Conservation (phyloP, 2,888 invertebrate genomes). For the Drosophila heteroneura region DNA sequence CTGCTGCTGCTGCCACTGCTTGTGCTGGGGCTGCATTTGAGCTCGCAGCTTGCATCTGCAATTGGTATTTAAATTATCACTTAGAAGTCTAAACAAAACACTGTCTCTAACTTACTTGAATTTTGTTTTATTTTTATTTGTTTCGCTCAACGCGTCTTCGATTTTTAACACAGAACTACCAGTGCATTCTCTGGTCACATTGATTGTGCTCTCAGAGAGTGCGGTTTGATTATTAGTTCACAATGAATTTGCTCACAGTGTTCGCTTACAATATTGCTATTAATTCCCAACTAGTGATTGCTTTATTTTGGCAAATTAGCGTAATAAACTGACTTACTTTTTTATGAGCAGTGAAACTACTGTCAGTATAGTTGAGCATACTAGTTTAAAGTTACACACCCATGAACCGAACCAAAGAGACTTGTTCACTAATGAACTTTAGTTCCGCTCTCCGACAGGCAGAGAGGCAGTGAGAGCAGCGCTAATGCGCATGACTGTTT, state of each 20-base stretch:
- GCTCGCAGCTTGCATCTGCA: slow-evolving; percentile 39
- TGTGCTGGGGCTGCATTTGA: slow-evolving; percentile 1
- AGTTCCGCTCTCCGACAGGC: neutral
- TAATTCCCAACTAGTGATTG: neutral
- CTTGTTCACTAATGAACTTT: slow-evolving; percentile 7
- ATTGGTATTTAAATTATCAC: neutral
- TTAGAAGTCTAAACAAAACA: neutral
- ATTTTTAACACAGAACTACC: slow-evolving; percentile 22
- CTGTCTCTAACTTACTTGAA: neutral
- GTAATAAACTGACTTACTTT: neutral
- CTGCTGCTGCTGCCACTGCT: neutral
- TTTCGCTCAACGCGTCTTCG: slow-evolving; percentile 24
- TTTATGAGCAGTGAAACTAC: neutral
- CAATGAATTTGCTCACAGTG: slow-evolving; percentile 27
- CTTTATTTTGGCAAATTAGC: neutral
- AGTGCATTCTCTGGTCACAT: slow-evolving; percentile 35
- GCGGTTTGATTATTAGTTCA: neutral
- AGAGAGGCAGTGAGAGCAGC: neutral
- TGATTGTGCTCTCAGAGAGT: slow-evolving; percentile 7
- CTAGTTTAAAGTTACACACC: neutral
- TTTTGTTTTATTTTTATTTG: slow-evolving; percentile 4
- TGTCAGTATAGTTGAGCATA: neutral
- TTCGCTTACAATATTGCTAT: neutral
- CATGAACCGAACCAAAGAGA: neutral
- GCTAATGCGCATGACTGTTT: slow-evolving; percentile 39